phyloP scores from a whole-genome alignment of 1,140 invertebrate species.

The Saccostrea cuccullata region DNA sequence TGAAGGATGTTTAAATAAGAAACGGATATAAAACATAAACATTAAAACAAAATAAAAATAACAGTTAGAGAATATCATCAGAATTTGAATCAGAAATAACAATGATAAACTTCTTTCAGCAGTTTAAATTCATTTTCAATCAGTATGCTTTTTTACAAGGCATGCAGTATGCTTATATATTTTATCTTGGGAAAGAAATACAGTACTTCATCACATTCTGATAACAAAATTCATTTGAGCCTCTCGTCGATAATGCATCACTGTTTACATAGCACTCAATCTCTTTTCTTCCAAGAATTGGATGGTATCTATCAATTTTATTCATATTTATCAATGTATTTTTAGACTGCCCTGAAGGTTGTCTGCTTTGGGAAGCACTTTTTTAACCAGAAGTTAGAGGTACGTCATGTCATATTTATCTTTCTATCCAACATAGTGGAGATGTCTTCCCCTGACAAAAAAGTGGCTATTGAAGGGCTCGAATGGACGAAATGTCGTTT shows the following conservation, averaged over 20 bases:
- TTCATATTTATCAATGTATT: conserved; percentile 24
- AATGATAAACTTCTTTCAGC: too few species aligned
- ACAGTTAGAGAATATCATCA: too few species aligned
- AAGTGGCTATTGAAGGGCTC: too few species aligned
- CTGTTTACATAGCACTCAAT: not conserved
- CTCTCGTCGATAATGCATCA: not conserved
- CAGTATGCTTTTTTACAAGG: too few species aligned
- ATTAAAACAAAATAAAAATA: too few species aligned
- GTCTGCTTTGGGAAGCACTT: conserved; percentile 66
- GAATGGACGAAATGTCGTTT: too few species aligned
- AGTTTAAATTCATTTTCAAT: too few species aligned
- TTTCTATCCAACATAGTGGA: not conserved
- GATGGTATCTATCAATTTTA: not conserved
- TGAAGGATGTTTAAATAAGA: too few species aligned
- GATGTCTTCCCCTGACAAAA: not conserved
- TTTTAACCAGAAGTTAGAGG: conserved; percentile 64
- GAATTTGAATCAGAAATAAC: too few species aligned
- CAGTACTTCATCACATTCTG: not conserved
- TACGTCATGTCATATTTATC: conserved; percentile 40
- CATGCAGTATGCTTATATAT: not conserved
- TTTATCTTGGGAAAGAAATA: not conserved
- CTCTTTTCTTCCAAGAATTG: not conserved
- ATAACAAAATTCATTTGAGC: not conserved
- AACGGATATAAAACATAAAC: too few species aligned
- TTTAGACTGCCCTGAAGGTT: conserved; percentile 63